Base-by-base conservation (phyloP, 2,113 vertebrate genomes). In the Echinops telfairi region DNA sequence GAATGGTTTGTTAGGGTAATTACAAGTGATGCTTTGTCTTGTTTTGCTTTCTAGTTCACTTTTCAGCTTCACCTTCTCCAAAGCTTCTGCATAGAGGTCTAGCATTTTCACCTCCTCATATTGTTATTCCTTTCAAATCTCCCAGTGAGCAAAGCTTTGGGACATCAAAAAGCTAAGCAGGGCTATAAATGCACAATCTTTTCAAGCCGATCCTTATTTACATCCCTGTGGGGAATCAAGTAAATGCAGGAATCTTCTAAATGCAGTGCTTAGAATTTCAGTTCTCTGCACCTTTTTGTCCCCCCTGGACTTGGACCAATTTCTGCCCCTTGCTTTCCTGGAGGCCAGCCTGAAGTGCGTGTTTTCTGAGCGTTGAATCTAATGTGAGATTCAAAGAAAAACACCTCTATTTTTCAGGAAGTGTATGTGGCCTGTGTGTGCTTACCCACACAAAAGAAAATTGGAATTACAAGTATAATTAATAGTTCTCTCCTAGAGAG, bases 401-500 rank as follows among this genome's bases (percentile, higher is more conserved):
- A 53, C 40, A 83, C 15, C 1, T 86, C 4, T 73, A 19, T 38
- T 25, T 4, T 60, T 89, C 57, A 66, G 68, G 19, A 58, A 3
- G 12, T 2, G 5, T 17, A 19, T 62, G 60, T 62, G 60, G 0
- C 60, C 19, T 31, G 25, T 68, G n/a, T 58, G 10, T 43, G 75
- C 60, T 15, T 83, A 5, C 70, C 2, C 40, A 89, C 15, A 89
- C 1, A 71, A 47, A 20, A 68, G 43, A 83, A 76, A 33, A 8
- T 60, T 93, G 33, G 23, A n/a, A 89, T 83, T 66, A 94, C 71
- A 66, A 62, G 19, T 93, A 19, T 85, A 68, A 60, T 85, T 11
- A 84, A 9, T 6, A 84, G 25, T 1, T 87, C 4, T 92, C 62
- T 76, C 89, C 6, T 87, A 91, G 40, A 23, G 22, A 38, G 25